Percentiles rank a stretch among this genome's conserved stretches.
Conservation (phyloP, 2,888 invertebrate genomes). For the Diaperis boleti region DNA sequence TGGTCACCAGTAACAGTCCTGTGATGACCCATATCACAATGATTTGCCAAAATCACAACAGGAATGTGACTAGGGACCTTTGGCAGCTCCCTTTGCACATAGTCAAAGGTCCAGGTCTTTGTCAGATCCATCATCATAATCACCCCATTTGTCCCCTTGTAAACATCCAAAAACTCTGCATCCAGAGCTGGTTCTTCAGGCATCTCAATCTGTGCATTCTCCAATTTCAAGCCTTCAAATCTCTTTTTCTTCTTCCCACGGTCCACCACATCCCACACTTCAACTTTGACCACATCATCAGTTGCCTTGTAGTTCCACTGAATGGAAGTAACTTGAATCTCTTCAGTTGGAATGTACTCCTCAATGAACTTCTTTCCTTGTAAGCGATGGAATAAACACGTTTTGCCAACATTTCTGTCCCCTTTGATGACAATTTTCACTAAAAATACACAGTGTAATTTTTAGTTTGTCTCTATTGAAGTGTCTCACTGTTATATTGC, state of each 20-base stretch:
- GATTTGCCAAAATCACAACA: constrained; percentile 91
- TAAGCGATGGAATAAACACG: constrained; percentile 87
- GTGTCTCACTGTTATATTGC: constrained; percentile 91
- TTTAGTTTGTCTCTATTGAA: not conserved
- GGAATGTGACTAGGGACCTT: constrained; percentile 85
- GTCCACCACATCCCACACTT: constrained; percentile 99
- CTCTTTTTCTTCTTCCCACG: constrained; percentile 84
- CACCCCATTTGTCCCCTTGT: constrained; percentile 95
- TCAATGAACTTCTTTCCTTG: constrained; percentile 93
- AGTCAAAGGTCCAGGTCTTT: constrained; percentile 96
- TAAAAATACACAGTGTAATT: constrained; percentile 64
- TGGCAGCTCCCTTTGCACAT: constrained; percentile 88
- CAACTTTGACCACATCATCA: constrained; percentile 96
- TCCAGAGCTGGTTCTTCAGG: constrained; percentile 84
- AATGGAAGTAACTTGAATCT: constrained; percentile 96
- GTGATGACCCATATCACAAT: constrained; percentile 97
- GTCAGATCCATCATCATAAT: constrained; percentile 95
- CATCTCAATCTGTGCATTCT: constrained; percentile 73
- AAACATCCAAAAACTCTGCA: constrained; percentile 96
- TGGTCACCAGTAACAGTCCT: constrained; percentile 83
- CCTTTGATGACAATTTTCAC: constrained; percentile 98
- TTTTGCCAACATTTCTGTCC: constrained; percentile 96
- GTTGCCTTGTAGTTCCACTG: constrained; percentile 97
- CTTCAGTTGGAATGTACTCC: constrained; percentile 94
- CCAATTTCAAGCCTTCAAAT: constrained; percentile 84